Evolutionary conservation across 2,888 invertebrate species (phyloP).

Genomic region (Euclidia mi): DNA sequence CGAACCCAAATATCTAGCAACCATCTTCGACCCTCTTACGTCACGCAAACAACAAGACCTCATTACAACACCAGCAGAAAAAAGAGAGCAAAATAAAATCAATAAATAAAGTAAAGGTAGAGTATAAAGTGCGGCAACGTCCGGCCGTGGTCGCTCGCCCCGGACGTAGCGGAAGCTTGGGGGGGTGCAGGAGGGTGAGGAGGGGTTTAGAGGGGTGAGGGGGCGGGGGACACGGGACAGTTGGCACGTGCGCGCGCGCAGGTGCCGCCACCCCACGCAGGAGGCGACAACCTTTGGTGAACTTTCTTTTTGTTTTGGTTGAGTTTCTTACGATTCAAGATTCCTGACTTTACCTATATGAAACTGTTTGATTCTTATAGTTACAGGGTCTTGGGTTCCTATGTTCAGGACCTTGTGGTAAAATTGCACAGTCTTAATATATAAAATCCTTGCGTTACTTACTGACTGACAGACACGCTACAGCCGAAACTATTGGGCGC

Average conservation of each 20-base stretch:
- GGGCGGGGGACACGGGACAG: conserved; percentile 72
- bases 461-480: too few species aligned
- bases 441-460: too few species aligned
- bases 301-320: background rate
- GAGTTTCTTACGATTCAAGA: too few species aligned
- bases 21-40: too few species aligned
- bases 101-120: conserved; percentile 37
- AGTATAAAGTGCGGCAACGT: conserved; percentile 49
- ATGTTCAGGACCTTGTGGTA: too few species aligned
- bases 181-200: conserved; percentile 45
- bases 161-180: conserved; percentile 72
- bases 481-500: too few species aligned
- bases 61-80: conserved; percentile 4
- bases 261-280: conserved; percentile 73
- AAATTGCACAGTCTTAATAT: too few species aligned
- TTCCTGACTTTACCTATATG: too few species aligned
- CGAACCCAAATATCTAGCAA: too few species aligned
- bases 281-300: conserved; percentile 47
- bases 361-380: too few species aligned
- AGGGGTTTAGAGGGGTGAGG: conserved; percentile 42
- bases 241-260: conserved; percentile 87
- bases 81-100: conserved; percentile 14
- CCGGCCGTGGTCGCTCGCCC: conserved; percentile 53
- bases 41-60: conserved; percentile 8
- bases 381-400: too few species aligned